These are phyloP conservation scores for Oligia strigilis DNA, from an alignment of 2,888 invertebrate species.

Conservation along the genomic window DNA sequence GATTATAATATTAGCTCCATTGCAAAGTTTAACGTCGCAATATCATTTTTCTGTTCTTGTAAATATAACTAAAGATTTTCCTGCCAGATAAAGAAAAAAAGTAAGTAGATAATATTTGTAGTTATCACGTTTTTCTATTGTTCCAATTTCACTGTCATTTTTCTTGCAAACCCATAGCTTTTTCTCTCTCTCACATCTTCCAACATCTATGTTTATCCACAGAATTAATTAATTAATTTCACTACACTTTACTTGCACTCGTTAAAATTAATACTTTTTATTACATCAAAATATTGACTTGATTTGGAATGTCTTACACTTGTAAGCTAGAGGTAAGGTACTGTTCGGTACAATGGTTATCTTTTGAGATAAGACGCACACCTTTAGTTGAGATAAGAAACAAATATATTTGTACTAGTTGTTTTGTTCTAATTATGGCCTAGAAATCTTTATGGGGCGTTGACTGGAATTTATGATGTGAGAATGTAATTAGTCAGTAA, in stretches of 20 bases:
- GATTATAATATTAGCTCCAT: background rate
- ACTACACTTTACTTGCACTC: background rate
- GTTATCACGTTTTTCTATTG: constrained; percentile 15
- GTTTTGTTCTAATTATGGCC: constrained; percentile 64
- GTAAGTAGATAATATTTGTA: constrained; percentile 35
- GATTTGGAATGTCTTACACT: constrained; percentile 18
- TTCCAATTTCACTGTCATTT: constrained; percentile 8
- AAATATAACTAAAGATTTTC: constrained; percentile 14
- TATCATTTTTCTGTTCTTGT: constrained; percentile 10
- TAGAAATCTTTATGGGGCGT: constrained; percentile 61
- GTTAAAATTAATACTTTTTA: constrained; percentile 19
- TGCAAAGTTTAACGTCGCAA: background rate
- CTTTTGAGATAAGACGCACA: constrained; percentile 76
- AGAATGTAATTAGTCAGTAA: background rate
- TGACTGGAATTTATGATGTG: constrained; percentile 41
- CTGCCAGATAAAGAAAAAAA: constrained; percentile 48
- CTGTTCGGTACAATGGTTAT: constrained; percentile 65
- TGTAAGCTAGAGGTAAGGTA: constrained; percentile 35
- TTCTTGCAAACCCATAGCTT: background rate
- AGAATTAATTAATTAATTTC: too few species aligned
- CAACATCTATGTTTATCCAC: too few species aligned
- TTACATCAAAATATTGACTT: constrained; percentile 48
- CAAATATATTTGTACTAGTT: constrained; percentile 66
- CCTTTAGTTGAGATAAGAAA: constrained; percentile 79
- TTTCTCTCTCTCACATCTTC: background rate